Evolutionary conservation across 2,888 invertebrate species (phyloP).

Genomic region (Sisyra terminalis): DNA sequence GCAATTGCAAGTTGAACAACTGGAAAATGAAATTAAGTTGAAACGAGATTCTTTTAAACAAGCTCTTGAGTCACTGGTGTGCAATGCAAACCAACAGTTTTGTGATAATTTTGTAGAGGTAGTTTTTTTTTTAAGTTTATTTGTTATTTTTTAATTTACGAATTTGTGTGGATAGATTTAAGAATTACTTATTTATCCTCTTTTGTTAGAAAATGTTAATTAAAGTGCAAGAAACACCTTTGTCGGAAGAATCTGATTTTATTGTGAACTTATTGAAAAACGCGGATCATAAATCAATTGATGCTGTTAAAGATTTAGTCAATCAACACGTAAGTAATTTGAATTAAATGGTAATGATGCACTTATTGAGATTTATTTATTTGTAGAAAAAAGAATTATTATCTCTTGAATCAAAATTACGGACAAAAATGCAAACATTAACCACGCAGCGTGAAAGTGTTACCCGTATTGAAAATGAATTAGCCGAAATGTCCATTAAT

Average conservation of each 20-base stretch:
- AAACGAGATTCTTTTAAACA: neutral
- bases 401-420: constrained; percentile 50
- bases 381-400: constrained; percentile 53
- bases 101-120: constrained; percentile 5
- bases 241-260: constrained; percentile 42
- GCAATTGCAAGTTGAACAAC: constrained; percentile 1
- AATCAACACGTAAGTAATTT: constrained; percentile 48
- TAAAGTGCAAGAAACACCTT: constrained; percentile 32
- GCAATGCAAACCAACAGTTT: constrained; percentile 4
- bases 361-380: constrained; percentile 7
- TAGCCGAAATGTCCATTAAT: constrained; percentile 46
- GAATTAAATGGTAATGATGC: constrained; percentile 3
- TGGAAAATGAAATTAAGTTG: constrained; percentile 2
- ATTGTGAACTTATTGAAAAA: constrained; percentile 46
- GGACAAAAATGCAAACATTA: constrained; percentile 40
- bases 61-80: neutral
- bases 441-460: constrained; percentile 48
- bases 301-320: constrained; percentile 47
- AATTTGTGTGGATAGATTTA: neutral
- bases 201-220: constrained; percentile 29
- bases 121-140: constrained; percentile 5
- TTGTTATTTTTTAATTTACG: neutral
- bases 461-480: constrained; percentile 50
- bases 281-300: constrained; percentile 45
- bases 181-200: neutral